These are phyloP conservation scores for Murina feae DNA, from an alignment of 2,113 vertebrate species.

Conservation along the genomic window DNA sequence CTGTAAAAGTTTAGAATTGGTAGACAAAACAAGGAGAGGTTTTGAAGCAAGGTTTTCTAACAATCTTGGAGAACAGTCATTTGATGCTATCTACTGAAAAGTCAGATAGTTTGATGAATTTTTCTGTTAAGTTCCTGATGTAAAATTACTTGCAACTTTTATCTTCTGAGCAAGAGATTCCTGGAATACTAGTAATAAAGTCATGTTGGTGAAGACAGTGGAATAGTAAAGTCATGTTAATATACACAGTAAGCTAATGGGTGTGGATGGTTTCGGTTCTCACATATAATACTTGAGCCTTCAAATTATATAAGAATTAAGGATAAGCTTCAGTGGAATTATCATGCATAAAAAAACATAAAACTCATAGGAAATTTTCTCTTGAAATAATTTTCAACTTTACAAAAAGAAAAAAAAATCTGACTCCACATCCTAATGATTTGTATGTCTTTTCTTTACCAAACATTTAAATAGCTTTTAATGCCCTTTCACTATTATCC, in stretches of 20 bases:
- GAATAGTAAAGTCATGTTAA: neutral
- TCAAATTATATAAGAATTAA: constrained; percentile 35
- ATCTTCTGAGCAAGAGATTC: neutral
- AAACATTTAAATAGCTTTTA: constrained; percentile 6
- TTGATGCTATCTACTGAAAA: neutral
- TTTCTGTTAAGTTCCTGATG: neutral
- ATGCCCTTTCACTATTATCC: neutral
- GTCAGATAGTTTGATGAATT: neutral
- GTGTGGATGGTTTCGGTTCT: constrained; percentile 2
- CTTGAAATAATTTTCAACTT: constrained; percentile 23
- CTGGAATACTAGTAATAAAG: neutral
- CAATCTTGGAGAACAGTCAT: neutral
- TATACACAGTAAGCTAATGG: neutral
- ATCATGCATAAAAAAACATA: neutral
- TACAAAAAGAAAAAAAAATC: neutral
- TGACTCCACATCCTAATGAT: neutral
- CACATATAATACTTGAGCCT: neutral
- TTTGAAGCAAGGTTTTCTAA: neutral
- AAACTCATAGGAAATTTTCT: neutral
- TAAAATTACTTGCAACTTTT: neutral
- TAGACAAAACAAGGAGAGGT: neutral
- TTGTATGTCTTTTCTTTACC: neutral
- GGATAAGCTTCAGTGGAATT: neutral
- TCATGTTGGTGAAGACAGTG: neutral
- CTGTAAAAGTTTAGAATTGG: neutral